Base-by-base conservation (phyloP, 2,797 vertebrate species). In the Channa striata region DNA sequence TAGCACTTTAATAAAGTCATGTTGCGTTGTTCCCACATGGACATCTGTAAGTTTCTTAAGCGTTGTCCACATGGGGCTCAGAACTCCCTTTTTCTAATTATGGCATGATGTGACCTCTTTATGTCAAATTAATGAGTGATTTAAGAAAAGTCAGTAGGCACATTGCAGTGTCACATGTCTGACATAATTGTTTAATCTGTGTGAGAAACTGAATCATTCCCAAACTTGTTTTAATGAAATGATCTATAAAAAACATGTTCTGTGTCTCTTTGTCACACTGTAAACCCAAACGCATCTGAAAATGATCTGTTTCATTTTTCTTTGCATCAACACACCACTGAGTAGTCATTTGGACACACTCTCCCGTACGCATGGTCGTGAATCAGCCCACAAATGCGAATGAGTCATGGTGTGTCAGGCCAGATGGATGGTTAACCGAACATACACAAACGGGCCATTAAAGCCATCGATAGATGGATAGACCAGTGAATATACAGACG, bases 391-490 rank as follows among this genome's bases (percentile, higher is more conserved):
- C 33, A 84, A 84, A 81, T 46, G 58, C 78, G n/a, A n/a, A 52
- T 61, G 80, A 84, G 78, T 85, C 82, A 68, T 51, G 42, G 66
- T 4, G 39, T 84, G 81, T 85, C 74, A 80, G 62, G 23, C 63
- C 81, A 82, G 90, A 92, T 78, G 73, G 88, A 89, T 91, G 80
- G 82, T 75, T 73, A 83, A 58, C 76, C 59, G 75, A 83, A 89
- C 77, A 66, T 60, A 76, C 72, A 83, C 53, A 77, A 90, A 89
- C 90, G 90, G 82, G 79, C 78, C 79, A 87, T 89, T 90, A 91
- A 86, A 89, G 70, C 69, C 72, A 82, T 39, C 53, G 81, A 89
- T 74, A 76, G 87, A 89, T 87, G 54, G 68, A 71, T 19, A 68
- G 43, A 71, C 19, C 19, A 63, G 73, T 60, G 62, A 68, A 73